Conservation (phyloP, 2,797 vertebrate species). For the Anableps anableps region DNA sequence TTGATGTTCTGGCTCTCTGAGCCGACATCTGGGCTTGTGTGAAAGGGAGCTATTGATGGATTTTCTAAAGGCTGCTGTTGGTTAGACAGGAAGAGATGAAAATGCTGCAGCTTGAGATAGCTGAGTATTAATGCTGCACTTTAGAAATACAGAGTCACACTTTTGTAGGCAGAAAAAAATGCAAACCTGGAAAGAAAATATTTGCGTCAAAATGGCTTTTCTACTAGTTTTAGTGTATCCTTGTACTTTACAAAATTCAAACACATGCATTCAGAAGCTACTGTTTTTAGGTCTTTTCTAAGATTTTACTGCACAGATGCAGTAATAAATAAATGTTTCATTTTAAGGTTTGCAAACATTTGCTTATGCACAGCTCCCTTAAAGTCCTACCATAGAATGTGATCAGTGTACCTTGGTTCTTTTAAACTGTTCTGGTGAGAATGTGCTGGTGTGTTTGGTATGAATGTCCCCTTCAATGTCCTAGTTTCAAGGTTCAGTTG, state of each 20-base stretch:
- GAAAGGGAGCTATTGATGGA: conserved; percentile 60
- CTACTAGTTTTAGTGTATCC: not conserved
- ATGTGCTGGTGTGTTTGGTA: not conserved
- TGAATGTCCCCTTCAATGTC: not conserved
- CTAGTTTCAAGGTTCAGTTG: not conserved
- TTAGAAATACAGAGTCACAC: conserved; percentile 23
- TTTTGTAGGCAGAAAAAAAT: not conserved
- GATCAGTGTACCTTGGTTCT: not conserved
- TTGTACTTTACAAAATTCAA: not conserved
- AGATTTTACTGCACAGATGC: not conserved
- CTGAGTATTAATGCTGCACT: conserved; percentile 22
- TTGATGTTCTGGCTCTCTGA: conserved; percentile 50
- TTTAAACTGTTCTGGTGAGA: not conserved
- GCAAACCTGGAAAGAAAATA: not conserved
- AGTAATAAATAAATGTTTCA: not conserved
- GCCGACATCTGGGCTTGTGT: conserved; percentile 52
- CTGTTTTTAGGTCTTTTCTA: not conserved
- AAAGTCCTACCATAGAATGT: not conserved
- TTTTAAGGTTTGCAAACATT: not conserved
- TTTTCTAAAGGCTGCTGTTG: conserved; percentile 28
- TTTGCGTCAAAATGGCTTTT: not conserved
- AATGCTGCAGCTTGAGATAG: conserved; percentile 8
- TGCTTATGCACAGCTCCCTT: not conserved
- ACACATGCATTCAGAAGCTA: not conserved
- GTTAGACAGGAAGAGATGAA: conserved; percentile 40